Evolutionary conservation across 2,888 invertebrate species (phyloP).

Genomic region (Tiliacea citrago): DNA sequence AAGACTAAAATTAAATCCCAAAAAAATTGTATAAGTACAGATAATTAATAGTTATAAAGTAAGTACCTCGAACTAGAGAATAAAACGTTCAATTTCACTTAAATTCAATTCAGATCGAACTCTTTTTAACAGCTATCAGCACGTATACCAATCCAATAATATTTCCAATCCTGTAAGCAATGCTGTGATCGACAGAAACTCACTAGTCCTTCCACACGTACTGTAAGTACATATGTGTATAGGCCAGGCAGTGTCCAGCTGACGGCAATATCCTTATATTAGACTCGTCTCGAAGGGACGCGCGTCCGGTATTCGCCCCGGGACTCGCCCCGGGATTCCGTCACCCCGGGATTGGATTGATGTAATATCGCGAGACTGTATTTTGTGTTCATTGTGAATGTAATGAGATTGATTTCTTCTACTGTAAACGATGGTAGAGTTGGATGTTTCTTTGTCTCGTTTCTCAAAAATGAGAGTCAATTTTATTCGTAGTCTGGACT

Average conservation of each 20-base stretch:
- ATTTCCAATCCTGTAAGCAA: slow-evolving; percentile 37
- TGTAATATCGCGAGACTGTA: slow-evolving; percentile 42
- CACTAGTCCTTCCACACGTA: not conserved
- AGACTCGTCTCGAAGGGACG: slow-evolving; percentile 35
- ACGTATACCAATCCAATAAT: slow-evolving; percentile 9
- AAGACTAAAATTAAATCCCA: too few species aligned
- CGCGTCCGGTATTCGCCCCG: slow-evolving; percentile 35
- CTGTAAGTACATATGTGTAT: not conserved
- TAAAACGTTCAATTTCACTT: not conserved
- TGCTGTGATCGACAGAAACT: slow-evolving; percentile 13
- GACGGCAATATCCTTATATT: slow-evolving; percentile 61
- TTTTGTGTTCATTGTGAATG: slow-evolving; percentile 22
- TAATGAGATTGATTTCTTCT: slow-evolving; percentile 29
- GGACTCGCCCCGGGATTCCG: slow-evolving; percentile 34
- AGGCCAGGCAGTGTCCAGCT: slow-evolving; percentile 42
- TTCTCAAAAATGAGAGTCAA: not conserved
- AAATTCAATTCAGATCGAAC: not conserved
- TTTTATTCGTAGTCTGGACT: not conserved
- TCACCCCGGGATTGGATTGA: slow-evolving; percentile 31
- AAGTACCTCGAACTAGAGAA: too few species aligned
- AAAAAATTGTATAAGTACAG: too few species aligned
- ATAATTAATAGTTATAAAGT: too few species aligned
- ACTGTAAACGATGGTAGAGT: not conserved
- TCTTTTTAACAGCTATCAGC: not conserved
- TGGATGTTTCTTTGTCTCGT: not conserved